Conservation (phyloP, 2,888 invertebrate genomes). For the Stenoptilia bipunctidactyla region DNA sequence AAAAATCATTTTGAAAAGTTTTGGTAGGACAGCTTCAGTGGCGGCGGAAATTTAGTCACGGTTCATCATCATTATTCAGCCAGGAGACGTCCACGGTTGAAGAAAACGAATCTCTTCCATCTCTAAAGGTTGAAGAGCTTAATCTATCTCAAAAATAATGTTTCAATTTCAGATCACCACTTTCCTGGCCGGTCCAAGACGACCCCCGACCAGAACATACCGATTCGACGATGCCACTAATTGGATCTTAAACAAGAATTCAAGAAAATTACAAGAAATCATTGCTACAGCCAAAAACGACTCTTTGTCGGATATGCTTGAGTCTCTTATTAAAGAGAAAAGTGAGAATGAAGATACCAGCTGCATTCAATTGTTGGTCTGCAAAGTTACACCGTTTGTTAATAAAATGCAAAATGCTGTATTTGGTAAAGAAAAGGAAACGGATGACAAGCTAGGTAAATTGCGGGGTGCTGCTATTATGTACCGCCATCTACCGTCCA, state of each 20-base stretch:
- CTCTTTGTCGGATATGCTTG: constrained; percentile 73
- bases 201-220: constrained; percentile 24
- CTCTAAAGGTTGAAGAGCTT: no score
- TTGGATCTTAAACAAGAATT: constrained; percentile 76
- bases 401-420: constrained; percentile 81
- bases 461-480: constrained; percentile 47
- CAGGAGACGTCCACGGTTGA: no score
- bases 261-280: constrained; percentile 66
- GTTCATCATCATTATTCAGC: no score
- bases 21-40: no score
- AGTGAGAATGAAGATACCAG: constrained; percentile 73
- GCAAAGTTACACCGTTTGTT: constrained; percentile 83
- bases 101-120: no score
- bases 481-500: constrained; percentile 74
- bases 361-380: constrained; percentile 79
- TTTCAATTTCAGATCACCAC: constrained; percentile 75
- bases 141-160: no score
- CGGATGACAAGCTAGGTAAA: constrained; percentile 30
- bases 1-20: no score
- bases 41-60: no score
- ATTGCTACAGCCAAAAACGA: constrained; percentile 73
- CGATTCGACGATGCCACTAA: constrained; percentile 39
- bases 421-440: constrained; percentile 46
- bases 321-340: constrained; percentile 69
- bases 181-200: constrained; percentile 49